A percentile compares a stretch with the other conserved stretches of the same genome.
These are phyloP conservation scores for Aix galericulata DNA, from an alignment of 2,113 vertebrate species.

Conservation along the genomic window DNA sequence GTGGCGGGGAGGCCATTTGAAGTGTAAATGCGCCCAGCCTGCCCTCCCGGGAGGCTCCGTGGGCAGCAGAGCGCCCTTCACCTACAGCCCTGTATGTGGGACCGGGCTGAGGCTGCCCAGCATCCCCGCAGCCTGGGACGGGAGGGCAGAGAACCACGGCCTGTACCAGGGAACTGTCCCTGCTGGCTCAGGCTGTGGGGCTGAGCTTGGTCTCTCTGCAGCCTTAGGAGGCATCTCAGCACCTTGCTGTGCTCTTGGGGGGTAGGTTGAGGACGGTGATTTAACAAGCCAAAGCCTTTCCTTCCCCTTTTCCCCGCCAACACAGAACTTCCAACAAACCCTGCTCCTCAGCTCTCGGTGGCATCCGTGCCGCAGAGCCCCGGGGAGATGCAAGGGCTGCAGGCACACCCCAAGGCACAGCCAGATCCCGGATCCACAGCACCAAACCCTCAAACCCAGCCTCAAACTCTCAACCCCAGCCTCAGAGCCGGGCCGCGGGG, in stretches of 20 bases:
- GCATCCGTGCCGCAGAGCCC: background rate
- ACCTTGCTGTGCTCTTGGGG: background rate
- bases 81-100: background rate
- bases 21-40: background rate
- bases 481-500: background rate
- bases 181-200: accelerated
- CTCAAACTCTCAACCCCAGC: background rate
- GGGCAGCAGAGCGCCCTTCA: background rate
- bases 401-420: accelerated
- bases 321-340: background rate
- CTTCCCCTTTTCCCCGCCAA: background rate
- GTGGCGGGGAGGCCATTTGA: background rate
- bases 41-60: background rate
- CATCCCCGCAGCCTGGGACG: background rate
- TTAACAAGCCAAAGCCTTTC: background rate
- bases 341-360: background rate
- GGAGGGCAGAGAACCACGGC: background rate
- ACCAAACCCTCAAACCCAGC: background rate
- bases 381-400: accelerated
- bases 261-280: background rate
- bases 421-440: accelerated
- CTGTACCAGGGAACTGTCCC: accelerated
- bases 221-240: background rate
- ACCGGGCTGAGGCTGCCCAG: background rate
- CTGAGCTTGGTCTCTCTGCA: background rate